phyloP scores from a whole-genome alignment of 2,113 vertebrate species.

The Forbesichthys agassizii region DNA sequence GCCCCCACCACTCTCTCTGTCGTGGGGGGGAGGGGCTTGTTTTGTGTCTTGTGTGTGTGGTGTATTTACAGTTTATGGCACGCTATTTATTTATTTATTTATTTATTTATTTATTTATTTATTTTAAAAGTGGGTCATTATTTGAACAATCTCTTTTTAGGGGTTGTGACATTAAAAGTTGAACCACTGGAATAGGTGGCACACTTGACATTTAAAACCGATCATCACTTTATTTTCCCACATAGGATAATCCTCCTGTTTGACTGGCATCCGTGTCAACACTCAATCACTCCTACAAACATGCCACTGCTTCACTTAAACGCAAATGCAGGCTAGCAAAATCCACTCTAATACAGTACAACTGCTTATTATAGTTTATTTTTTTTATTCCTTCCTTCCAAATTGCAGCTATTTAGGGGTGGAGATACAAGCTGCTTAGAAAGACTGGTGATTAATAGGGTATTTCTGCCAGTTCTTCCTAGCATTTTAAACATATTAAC shows the following conservation, averaged over 20 bases:
- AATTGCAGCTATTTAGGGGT: constrained; percentile 63
- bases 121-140: too few species aligned
- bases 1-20: too few species aligned
- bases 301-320: constrained; percentile 42
- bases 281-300: constrained; percentile 66
- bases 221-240: constrained; percentile 41
- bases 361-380: constrained; percentile 22
- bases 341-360: constrained; percentile 37
- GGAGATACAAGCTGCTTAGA: constrained; percentile 41
- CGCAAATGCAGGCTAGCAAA: constrained; percentile 26
- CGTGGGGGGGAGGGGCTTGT: too few species aligned
- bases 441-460: constrained; percentile 73
- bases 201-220: constrained; percentile 36
- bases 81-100: too few species aligned
- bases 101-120: too few species aligned
- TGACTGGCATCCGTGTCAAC: constrained; percentile 63
- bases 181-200: constrained; percentile 32
- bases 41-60: too few species aligned
- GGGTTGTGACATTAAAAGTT: too few species aligned
- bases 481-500: constrained; percentile 75
- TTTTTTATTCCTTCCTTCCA: constrained; percentile 23
- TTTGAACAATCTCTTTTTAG: too few species aligned
- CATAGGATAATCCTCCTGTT: constrained; percentile 62
- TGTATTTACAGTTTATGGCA: too few species aligned
- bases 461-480: constrained; percentile 72